Conservation (phyloP, 1,140 invertebrate genomes). For the Drosophila azteca region DNA sequence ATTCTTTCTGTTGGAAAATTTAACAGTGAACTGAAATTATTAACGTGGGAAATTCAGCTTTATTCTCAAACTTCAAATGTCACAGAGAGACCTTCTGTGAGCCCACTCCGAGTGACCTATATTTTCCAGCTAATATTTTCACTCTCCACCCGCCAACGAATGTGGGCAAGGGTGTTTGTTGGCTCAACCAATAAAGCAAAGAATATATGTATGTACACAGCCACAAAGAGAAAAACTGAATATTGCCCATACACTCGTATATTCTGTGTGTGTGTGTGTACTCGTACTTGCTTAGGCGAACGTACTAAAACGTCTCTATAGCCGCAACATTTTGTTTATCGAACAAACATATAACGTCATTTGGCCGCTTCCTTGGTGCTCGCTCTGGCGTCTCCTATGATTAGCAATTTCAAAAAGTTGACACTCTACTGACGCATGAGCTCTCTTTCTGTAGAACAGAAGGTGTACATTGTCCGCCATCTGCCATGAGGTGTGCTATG, state of each 20-base stretch:
- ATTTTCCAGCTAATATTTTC: constrained; percentile 32
- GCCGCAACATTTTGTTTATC: constrained; percentile 61
- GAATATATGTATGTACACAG: constrained; percentile 6
- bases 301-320: constrained; percentile 47
- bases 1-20: background rate
- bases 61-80: background rate
- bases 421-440: constrained; percentile 77
- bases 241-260: constrained; percentile 45
- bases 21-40: background rate
- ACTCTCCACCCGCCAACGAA: background rate
- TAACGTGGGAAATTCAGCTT: background rate
- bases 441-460: constrained; percentile 8
- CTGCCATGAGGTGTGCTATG: no score
- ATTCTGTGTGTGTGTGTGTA: background rate
- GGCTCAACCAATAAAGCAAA: constrained; percentile 35
- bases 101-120: constrained; percentile 28
- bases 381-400: constrained; percentile 40
- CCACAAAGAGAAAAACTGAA: constrained; percentile 17
- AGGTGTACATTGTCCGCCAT: no score
- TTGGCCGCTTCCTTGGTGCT: constrained; percentile 25
- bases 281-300: constrained; percentile 8
- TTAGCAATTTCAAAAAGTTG: constrained; percentile 76
- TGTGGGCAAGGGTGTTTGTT: constrained; percentile 39
- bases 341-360: constrained; percentile 71
- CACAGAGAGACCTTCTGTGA: background rate